Conservation (phyloP, 1,140 invertebrate species). For the Cephus cinctus region DNA sequence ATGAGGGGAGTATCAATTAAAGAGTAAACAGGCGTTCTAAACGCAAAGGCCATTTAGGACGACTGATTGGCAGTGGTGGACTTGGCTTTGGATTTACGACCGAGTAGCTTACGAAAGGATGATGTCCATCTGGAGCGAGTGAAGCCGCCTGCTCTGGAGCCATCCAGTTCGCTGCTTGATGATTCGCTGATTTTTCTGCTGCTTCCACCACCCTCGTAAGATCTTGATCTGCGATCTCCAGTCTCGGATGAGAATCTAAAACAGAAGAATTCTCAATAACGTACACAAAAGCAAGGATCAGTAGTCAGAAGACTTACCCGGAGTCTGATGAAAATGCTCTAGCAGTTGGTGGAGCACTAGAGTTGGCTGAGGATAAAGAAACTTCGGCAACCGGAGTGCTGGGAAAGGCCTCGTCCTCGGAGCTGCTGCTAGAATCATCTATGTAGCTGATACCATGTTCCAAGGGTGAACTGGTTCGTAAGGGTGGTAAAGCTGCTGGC, state of each 20-base stretch:
- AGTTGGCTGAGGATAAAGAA: constrained; percentile 40
- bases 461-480: constrained; percentile 40
- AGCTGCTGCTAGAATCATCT: constrained; percentile 44
- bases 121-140: constrained; percentile 57
- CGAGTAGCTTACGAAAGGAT: constrained; percentile 58
- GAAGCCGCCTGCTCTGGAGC: constrained; percentile 27
- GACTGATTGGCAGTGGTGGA: constrained; percentile 13
- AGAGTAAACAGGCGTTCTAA: too few species aligned
- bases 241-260: constrained; percentile 50
- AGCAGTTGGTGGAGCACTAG: constrained; percentile 34
- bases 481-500: constrained; percentile 27
- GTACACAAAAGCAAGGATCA: constrained; percentile 8
- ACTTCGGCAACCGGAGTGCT: constrained; percentile 38
- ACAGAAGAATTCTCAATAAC: constrained; percentile 8
- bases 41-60: constrained; percentile 11
- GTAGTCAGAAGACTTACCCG: constrained; percentile 49
- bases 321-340: constrained; percentile 59
- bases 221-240: constrained; percentile 49
- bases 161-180: constrained; percentile 33
- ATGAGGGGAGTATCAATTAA: too few species aligned
- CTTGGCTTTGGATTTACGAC: constrained; percentile 50
- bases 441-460: constrained; percentile 41
- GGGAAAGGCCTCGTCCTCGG: constrained; percentile 43
- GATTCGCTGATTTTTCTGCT: constrained; percentile 47
- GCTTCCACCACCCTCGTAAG: constrained; percentile 43